Percentiles rank a stretch among this genome's conserved stretches.
Conservation (phyloP, 2,797 vertebrate species). For the Pipistrellus pygmaeus region DNA sequence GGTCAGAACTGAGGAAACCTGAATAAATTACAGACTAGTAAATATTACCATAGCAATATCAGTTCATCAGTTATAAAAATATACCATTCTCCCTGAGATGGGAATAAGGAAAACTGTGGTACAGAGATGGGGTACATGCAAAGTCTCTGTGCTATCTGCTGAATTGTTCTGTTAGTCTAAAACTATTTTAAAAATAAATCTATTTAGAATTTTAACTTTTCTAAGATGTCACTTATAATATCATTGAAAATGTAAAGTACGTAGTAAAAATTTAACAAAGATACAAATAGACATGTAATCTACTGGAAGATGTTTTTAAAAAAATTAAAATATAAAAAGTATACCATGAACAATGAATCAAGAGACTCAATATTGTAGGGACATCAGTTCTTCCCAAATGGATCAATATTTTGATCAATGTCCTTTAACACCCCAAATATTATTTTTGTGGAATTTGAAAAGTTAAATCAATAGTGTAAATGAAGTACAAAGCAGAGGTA, state of each 20-base stretch:
- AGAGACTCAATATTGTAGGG: not conserved
- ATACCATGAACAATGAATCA: not conserved
- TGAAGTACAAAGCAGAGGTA: not conserved
- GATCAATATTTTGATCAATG: not conserved
- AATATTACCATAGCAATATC: not conserved
- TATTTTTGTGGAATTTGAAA: not conserved
- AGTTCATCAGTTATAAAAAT: not conserved
- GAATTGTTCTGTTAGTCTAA: not conserved
- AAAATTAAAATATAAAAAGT: not conserved
- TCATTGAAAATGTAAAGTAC: constrained; percentile 8
- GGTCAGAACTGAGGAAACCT: not conserved
- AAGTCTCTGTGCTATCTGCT: not conserved
- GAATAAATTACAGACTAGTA: not conserved
- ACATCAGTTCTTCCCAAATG: not conserved
- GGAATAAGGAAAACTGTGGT: too few species aligned
- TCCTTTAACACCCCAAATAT: not conserved
- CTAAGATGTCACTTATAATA: not conserved
- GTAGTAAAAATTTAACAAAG: not conserved
- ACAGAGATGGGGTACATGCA: too few species aligned
- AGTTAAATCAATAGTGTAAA: not conserved
- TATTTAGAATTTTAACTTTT: not conserved
- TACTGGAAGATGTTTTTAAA: not conserved
- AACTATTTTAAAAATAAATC: not conserved
- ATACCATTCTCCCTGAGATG: too few species aligned
- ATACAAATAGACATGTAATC: not conserved